Evolutionary conservation across 2,797 vertebrate genomes (phyloP).

Genomic region (Aotus griseimembra): DNA sequence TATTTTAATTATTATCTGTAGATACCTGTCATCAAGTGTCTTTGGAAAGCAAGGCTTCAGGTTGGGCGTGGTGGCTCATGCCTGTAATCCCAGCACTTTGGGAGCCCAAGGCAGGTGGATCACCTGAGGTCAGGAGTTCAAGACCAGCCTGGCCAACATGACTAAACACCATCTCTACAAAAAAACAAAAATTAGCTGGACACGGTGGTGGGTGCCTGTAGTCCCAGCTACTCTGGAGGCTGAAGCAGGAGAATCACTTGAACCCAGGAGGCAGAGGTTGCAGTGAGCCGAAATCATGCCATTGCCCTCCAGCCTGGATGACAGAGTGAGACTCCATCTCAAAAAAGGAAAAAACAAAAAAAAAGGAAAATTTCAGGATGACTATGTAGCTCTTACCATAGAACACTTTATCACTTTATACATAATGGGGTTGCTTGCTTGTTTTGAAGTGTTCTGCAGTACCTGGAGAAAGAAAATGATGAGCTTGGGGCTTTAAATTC

Average conservation of each 20-base stretch:
- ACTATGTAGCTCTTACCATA: background rate
- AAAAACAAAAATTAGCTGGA: background rate
- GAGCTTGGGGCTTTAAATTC: background rate
- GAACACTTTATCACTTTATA: background rate
- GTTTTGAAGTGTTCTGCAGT: background rate
- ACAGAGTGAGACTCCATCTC: background rate
- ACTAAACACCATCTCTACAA: background rate
- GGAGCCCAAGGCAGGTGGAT: background rate
- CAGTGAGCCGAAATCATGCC: background rate
- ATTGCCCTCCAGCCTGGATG: background rate
- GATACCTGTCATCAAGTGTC: background rate
- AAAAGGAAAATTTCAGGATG: background rate
- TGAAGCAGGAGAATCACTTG: background rate
- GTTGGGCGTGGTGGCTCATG: background rate
- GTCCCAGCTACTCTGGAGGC: background rate
- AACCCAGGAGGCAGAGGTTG: background rate
- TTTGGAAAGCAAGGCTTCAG: background rate
- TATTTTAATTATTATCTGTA: background rate
- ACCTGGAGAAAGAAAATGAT: background rate
- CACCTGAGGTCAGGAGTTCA: background rate
- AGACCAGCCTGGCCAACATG: background rate
- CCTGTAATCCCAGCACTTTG: background rate
- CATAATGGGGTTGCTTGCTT: background rate
- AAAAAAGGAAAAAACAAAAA: too few relatives aligned
- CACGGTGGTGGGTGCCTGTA: background rate